Base-by-base conservation (phyloP, 2,888 invertebrate species). In the Leucoma salicis region DNA sequence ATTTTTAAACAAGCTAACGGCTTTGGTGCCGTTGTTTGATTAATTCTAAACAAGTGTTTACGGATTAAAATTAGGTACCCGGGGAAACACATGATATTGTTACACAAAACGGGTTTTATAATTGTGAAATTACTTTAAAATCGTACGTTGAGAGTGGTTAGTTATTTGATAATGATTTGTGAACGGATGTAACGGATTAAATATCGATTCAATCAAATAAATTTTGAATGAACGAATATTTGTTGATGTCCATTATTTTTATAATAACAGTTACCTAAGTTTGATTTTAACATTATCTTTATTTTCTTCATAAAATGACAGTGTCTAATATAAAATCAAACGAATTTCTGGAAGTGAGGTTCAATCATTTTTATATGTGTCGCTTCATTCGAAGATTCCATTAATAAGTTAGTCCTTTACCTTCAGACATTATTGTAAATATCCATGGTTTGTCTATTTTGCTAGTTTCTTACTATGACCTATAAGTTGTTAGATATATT, bases 1-100 rank as follows among this genome's bases (percentile, higher is more conserved):
- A 53, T 49, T 51, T 47, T 31, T 35, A 42, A 50, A 57, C 53
- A 35, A 57, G 42, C 60, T 56, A 60, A 58, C 16, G 40, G 57
- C 53, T 46, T 34, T 24, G 5, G 42, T 48, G 56, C 56, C 53
- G 40, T 51, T 53, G 42, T 47, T 46, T 54, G 35, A 44, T 46
- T 31, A 39, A 25, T 39, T 43, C 37, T 21, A 45, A 35, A 21
- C 39, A 21, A 15, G 11, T 40, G 29, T 40, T 45, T 45, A 27
- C 29, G 33, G 39, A 45, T 40, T 43, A 38, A 35, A 35, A 43
- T 43, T 21, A 40, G 24, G 15, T 45, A 35, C 15, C 14, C 13
- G 31, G 24, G 14, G 35, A 25, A 25, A 33, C 18, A 25, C 16
- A 34, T 43, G 29, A 38, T 43, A 38, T 45, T 45, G 33, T 39